Conservation (phyloP, 2,113 vertebrate genomes). For the Centropus unirufus region DNA sequence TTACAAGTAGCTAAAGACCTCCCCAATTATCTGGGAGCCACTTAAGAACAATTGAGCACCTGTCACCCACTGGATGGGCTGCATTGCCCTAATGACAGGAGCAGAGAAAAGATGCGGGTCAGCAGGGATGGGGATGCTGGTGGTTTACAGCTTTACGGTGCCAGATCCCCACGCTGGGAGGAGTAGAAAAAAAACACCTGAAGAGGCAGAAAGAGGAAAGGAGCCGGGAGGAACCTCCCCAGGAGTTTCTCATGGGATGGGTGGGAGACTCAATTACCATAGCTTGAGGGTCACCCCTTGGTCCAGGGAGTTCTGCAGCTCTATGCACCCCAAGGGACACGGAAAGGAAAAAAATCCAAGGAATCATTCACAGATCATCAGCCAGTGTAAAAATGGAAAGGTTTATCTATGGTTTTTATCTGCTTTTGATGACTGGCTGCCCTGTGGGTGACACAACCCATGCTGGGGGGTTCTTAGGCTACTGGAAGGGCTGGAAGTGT, state of each 20-base stretch:
- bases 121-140: neutral
- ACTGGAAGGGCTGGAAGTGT: neutral
- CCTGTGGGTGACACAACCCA: accelerated
- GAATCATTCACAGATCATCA: neutral
- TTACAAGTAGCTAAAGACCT: slow-evolving; percentile 74
- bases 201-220: neutral
- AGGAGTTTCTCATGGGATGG: neutral
- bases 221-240: neutral
- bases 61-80: slow-evolving; percentile 68
- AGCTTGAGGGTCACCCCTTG: neutral
- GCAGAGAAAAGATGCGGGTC: slow-evolving; percentile 49
- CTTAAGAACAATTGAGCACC: slow-evolving; percentile 73
- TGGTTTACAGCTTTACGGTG: slow-evolving; percentile 16
- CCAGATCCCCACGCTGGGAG: neutral
- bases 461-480: neutral
- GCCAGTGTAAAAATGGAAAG: neutral
- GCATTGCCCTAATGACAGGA: slow-evolving; percentile 59
- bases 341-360: neutral
- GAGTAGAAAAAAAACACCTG: neutral
- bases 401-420: too few relatives aligned
- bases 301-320: accelerated
- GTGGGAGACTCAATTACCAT: neutral
- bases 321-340: neutral
- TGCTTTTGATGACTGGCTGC: neutral
- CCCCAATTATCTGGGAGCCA: slow-evolving; percentile 71